Evolutionary conservation across 2,113 vertebrate genomes (phyloP).

Genomic region (Aegithalos caudatus): DNA sequence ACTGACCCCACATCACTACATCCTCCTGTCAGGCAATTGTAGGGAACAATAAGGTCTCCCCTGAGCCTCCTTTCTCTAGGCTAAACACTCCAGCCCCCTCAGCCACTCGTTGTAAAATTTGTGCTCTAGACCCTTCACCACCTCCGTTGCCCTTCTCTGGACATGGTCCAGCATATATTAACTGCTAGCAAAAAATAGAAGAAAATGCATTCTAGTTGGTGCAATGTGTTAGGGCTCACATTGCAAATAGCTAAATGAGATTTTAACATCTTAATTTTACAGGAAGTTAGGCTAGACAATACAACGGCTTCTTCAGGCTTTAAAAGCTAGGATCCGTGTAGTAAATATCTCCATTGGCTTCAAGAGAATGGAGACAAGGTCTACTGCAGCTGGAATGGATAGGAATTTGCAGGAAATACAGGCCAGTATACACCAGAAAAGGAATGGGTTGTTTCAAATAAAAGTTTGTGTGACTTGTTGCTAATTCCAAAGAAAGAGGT

Average conservation of each 20-base stretch:
- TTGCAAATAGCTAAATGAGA: not conserved
- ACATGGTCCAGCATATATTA: fast-evolving
- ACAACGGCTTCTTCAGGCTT: not conserved
- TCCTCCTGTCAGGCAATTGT: not conserved
- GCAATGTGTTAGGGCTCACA: not conserved
- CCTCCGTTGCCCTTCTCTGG: not conserved
- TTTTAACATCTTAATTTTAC: not conserved
- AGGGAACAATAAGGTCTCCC: not conserved
- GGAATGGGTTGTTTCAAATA: conserved; percentile 56
- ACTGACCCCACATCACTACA: not conserved
- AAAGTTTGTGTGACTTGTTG: conserved; percentile 46
- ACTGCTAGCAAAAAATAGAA: not conserved
- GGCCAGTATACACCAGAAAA: conserved; percentile 26
- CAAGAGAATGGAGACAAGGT: not conserved
- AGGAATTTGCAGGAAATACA: conserved; percentile 18
- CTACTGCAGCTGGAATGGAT: conserved; percentile 18
- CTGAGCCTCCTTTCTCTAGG: not conserved
- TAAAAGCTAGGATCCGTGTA: not conserved
- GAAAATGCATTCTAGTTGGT: not conserved
- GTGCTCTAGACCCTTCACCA: not conserved
- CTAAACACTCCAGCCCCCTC: not conserved
- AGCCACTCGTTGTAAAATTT: not conserved
- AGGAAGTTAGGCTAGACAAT: not conserved
- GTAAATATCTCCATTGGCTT: not conserved
- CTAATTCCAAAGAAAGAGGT: not conserved